These are phyloP conservation scores for Malthinus seriepunctatus DNA, from an alignment of 2,888 invertebrate species.

Conservation along the genomic window DNA sequence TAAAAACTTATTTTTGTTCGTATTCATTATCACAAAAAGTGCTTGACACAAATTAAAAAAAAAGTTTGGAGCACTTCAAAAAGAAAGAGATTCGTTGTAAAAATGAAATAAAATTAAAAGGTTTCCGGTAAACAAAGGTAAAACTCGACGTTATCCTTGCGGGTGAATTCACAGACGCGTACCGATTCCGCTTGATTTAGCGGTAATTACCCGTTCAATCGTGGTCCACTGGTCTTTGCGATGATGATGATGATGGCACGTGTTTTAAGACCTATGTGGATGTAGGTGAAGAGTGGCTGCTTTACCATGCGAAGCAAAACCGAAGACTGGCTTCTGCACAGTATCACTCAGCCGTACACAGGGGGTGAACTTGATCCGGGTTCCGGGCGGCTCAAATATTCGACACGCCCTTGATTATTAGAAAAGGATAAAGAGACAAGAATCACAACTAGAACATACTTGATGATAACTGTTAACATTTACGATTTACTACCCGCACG, in stretches of 20 bases:
- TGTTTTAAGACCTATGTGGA: slow-evolving; percentile 47
- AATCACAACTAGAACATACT: slow-evolving; percentile 20
- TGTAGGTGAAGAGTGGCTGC: slow-evolving; percentile 41
- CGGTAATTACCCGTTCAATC: slow-evolving; percentile 51
- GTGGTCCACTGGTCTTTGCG: slow-evolving; percentile 49
- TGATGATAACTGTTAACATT: slow-evolving; percentile 6
- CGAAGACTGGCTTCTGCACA: slow-evolving; percentile 54
- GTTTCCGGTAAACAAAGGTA: slow-evolving; percentile 26
- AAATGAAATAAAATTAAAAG: slow-evolving; percentile 29
- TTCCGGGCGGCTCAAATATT: slow-evolving; percentile 42
- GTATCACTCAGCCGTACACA: slow-evolving; percentile 53
- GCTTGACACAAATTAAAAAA: slow-evolving; percentile 2
- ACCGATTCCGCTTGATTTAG: slow-evolving; percentile 51
- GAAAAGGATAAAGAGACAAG: slow-evolving; percentile 30
- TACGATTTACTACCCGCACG: slow-evolving; percentile 1
- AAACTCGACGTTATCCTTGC: slow-evolving; percentile 33
- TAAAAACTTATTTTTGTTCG: not conserved
- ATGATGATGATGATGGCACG: slow-evolving; percentile 40
- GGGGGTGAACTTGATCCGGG: slow-evolving; percentile 53
- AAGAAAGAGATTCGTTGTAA: slow-evolving; percentile 3
- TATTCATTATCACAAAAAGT: slow-evolving; percentile 1
- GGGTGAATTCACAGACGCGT: slow-evolving; percentile 46
- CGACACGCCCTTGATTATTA: slow-evolving; percentile 32
- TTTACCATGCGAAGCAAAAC: slow-evolving; percentile 52
- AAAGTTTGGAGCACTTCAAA: not conserved